phyloP scores from a whole-genome alignment of 2,888 invertebrate genomes.

The Macrosoma leucophasiata region DNA sequence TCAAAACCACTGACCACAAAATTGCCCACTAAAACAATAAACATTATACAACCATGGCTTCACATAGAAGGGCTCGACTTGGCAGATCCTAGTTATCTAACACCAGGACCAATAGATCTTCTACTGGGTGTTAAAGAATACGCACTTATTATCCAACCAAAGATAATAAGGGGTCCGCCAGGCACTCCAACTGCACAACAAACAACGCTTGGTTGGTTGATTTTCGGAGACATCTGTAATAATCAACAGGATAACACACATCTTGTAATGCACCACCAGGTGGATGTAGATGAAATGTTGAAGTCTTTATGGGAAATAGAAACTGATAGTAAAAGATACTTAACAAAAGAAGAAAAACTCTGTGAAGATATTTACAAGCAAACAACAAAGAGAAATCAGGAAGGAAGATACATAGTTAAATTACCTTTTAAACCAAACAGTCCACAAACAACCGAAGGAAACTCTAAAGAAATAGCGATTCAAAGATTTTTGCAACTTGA shows the following conservation, averaged over 20 bases:
- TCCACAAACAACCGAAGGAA: conserved; percentile 19
- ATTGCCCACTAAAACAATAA: conserved; percentile 1
- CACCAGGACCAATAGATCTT: conserved; percentile 25
- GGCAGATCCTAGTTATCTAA: conserved; percentile 22
- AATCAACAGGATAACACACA: no score
- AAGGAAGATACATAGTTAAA: conserved; percentile 4
- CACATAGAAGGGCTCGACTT: conserved; percentile 18
- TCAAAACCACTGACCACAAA: conserved; percentile 9
- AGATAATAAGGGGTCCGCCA: conserved; percentile 18
- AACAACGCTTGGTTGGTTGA: conserved; percentile 22
- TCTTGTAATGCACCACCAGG: no score
- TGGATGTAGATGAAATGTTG: no score
- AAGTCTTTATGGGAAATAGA: no score
- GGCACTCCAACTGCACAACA: conserved; percentile 22
- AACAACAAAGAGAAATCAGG: conserved; percentile 10
- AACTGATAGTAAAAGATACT: no score
- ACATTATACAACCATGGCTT: conserved; percentile 10
- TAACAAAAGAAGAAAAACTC: conserved; percentile 9
- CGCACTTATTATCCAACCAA: conserved; percentile 3
- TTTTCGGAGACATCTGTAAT: conserved; percentile 14
- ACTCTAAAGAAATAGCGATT: conserved; percentile 22
- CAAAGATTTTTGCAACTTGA: conserved; percentile 22
- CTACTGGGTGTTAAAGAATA: conserved; percentile 22
- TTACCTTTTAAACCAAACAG: conserved; percentile 21
- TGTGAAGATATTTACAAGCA: conserved; percentile 11